Evolutionary conservation across 2,797 vertebrate genomes (phyloP).

Genomic region (Malurus leucopterus): DNA sequence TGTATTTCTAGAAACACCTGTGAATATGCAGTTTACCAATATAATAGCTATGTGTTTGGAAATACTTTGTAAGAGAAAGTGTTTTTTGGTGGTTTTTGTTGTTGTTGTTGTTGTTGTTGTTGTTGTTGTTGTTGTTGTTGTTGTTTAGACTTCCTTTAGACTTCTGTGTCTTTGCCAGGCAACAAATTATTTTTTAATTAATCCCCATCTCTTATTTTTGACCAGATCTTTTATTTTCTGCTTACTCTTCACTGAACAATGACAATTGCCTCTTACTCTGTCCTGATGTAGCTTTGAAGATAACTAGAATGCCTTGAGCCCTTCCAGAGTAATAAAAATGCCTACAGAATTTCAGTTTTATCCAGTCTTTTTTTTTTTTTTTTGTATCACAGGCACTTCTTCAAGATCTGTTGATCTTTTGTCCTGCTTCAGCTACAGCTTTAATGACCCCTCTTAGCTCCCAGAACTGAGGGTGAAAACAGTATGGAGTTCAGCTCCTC

Average conservation of each 20-base stretch:
- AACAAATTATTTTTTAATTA: background rate
- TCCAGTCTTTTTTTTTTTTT: background rate
- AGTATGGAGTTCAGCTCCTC: background rate
- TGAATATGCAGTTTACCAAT: background rate
- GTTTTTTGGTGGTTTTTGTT: no score
- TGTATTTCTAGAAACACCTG: background rate
- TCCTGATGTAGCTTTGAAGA: background rate
- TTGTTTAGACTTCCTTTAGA: background rate
- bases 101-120: no score
- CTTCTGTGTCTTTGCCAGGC: background rate
- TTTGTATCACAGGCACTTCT: background rate
- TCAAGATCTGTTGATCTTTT: background rate
- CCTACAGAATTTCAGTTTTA: background rate
- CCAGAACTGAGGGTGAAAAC: background rate
- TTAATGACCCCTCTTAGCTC: background rate
- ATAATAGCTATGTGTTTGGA: background rate
- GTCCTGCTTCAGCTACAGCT: background rate
- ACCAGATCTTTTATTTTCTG: background rate
- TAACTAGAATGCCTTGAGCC: background rate
- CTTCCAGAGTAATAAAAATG: background rate
- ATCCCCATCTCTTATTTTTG: accelerated
- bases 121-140: no score
- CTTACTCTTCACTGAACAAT: background rate
- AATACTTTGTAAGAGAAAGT: background rate
- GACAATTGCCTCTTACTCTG: background rate